phyloP scores from a whole-genome alignment of 2,113 vertebrate species.

The Microcebus murinus region DNA sequence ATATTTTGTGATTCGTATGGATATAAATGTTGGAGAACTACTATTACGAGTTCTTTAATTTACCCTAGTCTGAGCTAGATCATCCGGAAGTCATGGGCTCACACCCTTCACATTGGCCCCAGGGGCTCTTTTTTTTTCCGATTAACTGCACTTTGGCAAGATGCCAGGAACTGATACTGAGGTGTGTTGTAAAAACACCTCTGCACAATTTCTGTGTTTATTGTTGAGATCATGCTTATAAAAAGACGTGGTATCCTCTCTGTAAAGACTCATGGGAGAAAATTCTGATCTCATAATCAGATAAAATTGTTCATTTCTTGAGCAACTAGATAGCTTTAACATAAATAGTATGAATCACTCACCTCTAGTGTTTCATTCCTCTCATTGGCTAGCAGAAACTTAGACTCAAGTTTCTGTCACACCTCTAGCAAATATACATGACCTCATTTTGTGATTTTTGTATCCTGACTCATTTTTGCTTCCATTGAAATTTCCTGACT shows the following conservation, averaged over 20 bases:
- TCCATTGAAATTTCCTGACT: not conserved
- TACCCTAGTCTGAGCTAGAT: not conserved
- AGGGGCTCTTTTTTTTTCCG: not conserved
- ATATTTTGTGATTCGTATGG: not conserved
- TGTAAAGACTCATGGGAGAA: not conserved
- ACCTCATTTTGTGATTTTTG: not conserved
- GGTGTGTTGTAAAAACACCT: rapidly evolving
- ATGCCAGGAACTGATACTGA: not conserved
- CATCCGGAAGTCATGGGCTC: not conserved
- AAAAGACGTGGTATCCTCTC: not conserved
- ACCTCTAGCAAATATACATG: constrained; percentile 30
- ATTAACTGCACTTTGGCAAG: not conserved
- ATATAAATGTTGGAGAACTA: not conserved
- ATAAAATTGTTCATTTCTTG: not conserved
- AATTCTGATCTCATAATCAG: not conserved
- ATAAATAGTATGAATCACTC: not conserved
- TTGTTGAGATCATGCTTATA: not conserved
- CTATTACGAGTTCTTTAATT: not conserved
- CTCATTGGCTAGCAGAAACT: not conserved
- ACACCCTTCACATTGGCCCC: not conserved
- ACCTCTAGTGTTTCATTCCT: not conserved
- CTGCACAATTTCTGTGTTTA: not conserved
- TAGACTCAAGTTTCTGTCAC: not conserved
- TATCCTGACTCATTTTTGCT: constrained; percentile 4
- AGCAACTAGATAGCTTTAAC: not conserved